These are phyloP conservation scores for Selene dorsalis DNA, from an alignment of 2,797 vertebrate genomes.

Conservation along the genomic window DNA sequence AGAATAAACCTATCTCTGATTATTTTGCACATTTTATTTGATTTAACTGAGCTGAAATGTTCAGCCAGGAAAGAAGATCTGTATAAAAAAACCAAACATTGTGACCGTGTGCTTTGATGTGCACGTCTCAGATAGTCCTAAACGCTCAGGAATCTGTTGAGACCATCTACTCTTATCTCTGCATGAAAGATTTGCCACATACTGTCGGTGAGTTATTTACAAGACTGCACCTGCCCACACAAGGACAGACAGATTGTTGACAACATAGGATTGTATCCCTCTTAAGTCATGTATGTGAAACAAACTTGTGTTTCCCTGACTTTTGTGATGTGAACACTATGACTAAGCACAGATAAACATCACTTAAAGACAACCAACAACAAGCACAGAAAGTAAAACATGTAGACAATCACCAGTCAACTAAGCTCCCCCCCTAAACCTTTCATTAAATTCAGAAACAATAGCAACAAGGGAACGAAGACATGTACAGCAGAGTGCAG, in stretches of 20 bases:
- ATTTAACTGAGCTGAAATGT: neutral
- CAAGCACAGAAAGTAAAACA: neutral
- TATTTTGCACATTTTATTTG: neutral
- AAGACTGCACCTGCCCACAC: neutral
- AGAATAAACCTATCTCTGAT: neutral
- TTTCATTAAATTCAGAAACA: slow-evolving; percentile 1
- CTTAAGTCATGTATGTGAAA: neutral
- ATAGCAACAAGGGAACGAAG: neutral
- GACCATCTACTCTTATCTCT: neutral
- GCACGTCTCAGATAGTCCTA: neutral
- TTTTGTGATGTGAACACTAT: neutral
- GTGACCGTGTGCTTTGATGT: neutral
- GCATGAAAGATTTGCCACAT: neutral
- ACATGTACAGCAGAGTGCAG: slow-evolving; percentile 20
- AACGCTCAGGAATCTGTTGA: neutral
- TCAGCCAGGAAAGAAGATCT: neutral
- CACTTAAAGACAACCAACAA: neutral
- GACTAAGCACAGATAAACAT: neutral
- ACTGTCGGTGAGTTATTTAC: neutral
- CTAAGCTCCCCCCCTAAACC: neutral
- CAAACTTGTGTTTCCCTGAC: neutral
- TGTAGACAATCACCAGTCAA: slow-evolving; percentile 3
- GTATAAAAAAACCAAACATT: neutral
- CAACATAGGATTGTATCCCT: neutral
- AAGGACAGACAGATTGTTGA: neutral